phyloP scores from a whole-genome alignment of 2,113 vertebrate species.

The Sturnus vulgaris region DNA sequence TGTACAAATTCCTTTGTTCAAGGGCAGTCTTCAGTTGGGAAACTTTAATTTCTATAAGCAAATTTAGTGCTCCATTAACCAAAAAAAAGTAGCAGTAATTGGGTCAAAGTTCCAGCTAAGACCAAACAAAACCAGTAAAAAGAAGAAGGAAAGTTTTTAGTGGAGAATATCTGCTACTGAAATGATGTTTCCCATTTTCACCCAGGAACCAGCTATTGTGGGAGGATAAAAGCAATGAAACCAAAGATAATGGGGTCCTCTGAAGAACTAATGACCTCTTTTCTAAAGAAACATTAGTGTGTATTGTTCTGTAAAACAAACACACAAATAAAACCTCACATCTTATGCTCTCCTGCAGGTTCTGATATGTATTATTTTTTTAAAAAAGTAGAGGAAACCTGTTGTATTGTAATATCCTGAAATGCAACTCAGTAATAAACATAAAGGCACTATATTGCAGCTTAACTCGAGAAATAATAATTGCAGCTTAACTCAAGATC shows the following conservation, averaged over 20 bases:
- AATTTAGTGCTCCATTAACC: background rate
- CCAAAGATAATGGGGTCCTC: background rate
- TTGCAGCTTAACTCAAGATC: background rate
- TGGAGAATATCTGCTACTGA: background rate
- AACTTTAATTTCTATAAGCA: background rate
- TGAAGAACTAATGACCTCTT: background rate
- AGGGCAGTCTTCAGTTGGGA: background rate
- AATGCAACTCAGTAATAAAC: background rate
- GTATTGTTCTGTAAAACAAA: background rate
- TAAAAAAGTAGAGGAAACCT: fast-evolving
- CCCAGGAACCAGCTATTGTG: background rate
- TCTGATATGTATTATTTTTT: background rate
- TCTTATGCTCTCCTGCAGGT: background rate
- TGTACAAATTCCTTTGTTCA: background rate
- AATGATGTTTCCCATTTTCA: background rate
- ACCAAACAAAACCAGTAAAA: background rate
- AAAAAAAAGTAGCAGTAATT: background rate
- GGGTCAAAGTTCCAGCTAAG: background rate
- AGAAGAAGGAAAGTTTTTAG: background rate
- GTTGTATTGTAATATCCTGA: background rate
- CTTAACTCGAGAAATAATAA: background rate
- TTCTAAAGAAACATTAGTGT: background rate
- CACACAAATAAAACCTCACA: background rate
- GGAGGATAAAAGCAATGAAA: background rate
- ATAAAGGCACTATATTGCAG: background rate